phyloP scores from a whole-genome alignment of 2,797 vertebrate genomes.

The Pristis pectinata region DNA sequence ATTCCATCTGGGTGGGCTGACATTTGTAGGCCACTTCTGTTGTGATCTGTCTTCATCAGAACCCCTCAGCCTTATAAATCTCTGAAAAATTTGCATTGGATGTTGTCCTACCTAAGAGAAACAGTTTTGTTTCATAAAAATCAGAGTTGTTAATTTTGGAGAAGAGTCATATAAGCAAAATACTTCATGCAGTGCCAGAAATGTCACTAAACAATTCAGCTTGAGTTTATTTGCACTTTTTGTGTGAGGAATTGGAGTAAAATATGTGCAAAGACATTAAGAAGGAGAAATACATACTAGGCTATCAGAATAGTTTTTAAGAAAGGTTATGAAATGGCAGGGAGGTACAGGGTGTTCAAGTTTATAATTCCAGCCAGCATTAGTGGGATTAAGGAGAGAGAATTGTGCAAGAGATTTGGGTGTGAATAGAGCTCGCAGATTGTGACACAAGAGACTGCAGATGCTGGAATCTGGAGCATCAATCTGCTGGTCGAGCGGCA shows the following conservation, averaged over 20 bases:
- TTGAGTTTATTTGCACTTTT: neutral
- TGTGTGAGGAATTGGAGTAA: neutral
- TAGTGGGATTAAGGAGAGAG: neutral
- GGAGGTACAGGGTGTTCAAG: neutral
- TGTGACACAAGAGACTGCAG: too few species aligned
- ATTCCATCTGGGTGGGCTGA: neutral
- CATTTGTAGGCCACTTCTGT: neutral
- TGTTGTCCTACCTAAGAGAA: neutral
- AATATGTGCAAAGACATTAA: neutral
- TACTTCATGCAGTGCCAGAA: neutral
- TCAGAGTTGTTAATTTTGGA: neutral
- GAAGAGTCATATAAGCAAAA: neutral
- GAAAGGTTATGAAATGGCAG: neutral
- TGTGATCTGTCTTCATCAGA: slow-evolving; percentile 1
- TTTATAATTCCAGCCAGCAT: neutral
- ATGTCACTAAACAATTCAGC: neutral
- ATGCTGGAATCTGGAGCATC: too few species aligned
- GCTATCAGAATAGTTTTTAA: neutral
- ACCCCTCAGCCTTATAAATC: neutral
- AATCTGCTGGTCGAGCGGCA: too few species aligned
- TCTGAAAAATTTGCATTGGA: neutral
- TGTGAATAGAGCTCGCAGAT: neutral
- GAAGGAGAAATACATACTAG: neutral
- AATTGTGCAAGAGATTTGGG: neutral
- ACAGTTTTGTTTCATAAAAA: neutral